Evolutionary conservation across 2,113 vertebrate genomes (phyloP).

Genomic region (Tupaia chinensis): DNA sequence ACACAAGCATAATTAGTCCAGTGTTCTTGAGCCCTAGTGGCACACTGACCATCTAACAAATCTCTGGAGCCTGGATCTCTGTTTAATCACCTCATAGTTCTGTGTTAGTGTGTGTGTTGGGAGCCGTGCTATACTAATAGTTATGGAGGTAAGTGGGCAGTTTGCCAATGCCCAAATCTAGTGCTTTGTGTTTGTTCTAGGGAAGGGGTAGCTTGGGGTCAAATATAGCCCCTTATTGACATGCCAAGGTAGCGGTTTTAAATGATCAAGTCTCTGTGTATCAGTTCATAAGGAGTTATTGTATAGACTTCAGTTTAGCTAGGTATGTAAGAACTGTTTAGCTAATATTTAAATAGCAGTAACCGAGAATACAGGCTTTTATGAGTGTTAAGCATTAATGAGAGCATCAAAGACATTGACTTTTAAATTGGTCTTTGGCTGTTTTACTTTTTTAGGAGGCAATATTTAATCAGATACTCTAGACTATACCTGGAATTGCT

Average conservation of each 20-base stretch:
- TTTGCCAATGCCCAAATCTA: neutral
- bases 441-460: slow-evolving; percentile 85
- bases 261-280: neutral
- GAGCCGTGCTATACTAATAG: neutral
- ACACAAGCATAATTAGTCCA: neutral
- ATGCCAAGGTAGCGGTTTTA: neutral
- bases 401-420: neutral
- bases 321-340: too few species aligned
- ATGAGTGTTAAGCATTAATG: neutral
- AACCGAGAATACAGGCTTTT: neutral
- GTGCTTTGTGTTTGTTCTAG: neutral
- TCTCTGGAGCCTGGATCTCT: neutral
- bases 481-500: slow-evolving; percentile 86
- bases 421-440: slow-evolving; percentile 20
- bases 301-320: neutral
- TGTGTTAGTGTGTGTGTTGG: neutral
- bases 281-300: neutral
- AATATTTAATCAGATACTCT: slow-evolving; percentile 89
- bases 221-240: neutral
- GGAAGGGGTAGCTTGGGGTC: neutral
- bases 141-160: too few species aligned
- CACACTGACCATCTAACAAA: too few species aligned
- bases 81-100: neutral
- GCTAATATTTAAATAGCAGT: neutral
- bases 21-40: neutral